These are phyloP conservation scores for Prionailurus viverrinus DNA, from an alignment of 2,113 vertebrate genomes.

Conservation along the genomic window DNA sequence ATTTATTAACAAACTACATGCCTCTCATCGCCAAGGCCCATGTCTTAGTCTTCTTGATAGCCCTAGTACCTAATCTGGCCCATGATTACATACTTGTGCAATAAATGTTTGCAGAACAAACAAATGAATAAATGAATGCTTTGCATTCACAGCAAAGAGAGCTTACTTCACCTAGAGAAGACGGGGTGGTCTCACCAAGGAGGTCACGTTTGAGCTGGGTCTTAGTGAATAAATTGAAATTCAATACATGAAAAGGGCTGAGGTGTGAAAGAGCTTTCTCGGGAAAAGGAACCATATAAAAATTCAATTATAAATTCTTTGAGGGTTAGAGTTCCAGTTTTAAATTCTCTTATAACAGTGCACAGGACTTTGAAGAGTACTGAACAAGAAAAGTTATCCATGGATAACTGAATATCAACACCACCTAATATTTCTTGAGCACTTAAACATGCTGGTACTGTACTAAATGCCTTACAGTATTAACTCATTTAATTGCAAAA, in stretches of 20 bases:
- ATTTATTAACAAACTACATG: not conserved
- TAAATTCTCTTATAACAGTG: not conserved
- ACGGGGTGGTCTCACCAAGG: not conserved
- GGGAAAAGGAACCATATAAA: not conserved
- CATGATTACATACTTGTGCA: not conserved
- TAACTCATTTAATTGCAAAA: slow-evolving; percentile 14
- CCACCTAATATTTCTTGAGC: not conserved
- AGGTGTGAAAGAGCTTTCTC: not conserved
- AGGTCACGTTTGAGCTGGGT: not conserved
- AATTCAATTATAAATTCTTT: slow-evolving; percentile 13
- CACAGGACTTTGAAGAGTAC: not conserved
- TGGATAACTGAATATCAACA: not conserved
- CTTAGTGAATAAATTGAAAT: slow-evolving; percentile 20
- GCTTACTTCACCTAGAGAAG: not conserved
- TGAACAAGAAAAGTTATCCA: not conserved
- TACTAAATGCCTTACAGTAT: not conserved
- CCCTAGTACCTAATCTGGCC: not conserved
- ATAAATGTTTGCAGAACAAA: slow-evolving; percentile 12
- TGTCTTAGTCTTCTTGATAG: not conserved
- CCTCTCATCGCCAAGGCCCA: not conserved
- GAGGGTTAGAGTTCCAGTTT: not conserved
- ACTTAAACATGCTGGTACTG: not conserved
- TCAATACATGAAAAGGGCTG: not conserved
- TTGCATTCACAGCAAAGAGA: not conserved
- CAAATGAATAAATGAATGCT: not conserved